These are phyloP conservation scores for Glyptemys insculpta DNA, from an alignment of 2,797 vertebrate species.

Conservation along the genomic window DNA sequence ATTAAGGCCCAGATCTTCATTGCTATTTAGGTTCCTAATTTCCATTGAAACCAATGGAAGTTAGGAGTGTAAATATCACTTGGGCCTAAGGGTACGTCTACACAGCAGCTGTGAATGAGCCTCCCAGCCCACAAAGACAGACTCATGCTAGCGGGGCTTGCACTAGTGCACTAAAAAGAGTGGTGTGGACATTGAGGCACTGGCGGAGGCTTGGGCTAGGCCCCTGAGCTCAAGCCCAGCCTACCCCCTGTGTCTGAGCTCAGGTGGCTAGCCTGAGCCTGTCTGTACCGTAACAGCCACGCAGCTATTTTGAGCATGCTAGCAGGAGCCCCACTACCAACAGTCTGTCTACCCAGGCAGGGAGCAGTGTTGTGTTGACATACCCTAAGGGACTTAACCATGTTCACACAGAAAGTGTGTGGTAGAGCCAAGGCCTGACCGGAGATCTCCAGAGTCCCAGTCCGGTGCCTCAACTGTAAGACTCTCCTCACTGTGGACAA, in stretches of 20 bases:
- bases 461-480: not conserved
- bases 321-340: not conserved
- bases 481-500: not conserved
- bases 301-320: not conserved
- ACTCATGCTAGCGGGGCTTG: not conserved
- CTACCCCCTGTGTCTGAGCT: not conserved
- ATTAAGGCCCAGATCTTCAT: not conserved
- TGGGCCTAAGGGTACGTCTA: not conserved
- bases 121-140: not conserved
- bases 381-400: not conserved
- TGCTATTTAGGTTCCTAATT: no score
- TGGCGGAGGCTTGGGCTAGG: not conserved
- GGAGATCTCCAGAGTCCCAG: not conserved
- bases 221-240: no score
- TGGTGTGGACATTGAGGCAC: not conserved
- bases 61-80: not conserved
- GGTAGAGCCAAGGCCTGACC: not conserved
- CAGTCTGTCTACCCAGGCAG: not conserved
- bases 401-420: not conserved
- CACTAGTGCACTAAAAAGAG: not conserved
- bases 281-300: not conserved
- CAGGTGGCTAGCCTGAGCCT: not conserved
- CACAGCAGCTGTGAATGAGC: not conserved
- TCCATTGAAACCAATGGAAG: not conserved
- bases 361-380: not conserved